These are phyloP conservation scores for Acrossocheilus fasciatus DNA, from an alignment of 2,797 vertebrate genomes.

Conservation along the genomic window DNA sequence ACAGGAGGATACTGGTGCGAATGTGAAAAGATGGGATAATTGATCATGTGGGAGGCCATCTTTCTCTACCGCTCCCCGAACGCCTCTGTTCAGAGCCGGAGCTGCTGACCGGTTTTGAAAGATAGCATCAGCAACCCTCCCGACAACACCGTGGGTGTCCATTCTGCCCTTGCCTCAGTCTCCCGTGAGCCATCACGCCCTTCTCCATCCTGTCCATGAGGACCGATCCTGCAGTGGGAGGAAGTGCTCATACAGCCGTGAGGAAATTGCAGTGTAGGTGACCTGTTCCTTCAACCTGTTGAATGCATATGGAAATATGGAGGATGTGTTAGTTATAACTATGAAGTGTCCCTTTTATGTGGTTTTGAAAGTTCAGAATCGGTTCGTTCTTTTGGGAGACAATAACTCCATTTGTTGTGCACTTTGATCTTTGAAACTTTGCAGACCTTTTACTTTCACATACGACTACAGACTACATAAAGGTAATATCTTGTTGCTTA, in stretches of 20 bases:
- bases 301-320: constrained; percentile 38
- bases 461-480: no score
- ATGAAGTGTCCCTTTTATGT: not conserved
- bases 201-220: constrained; percentile 31
- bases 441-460: not conserved
- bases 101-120: constrained; percentile 50
- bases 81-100: constrained; percentile 22
- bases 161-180: constrained; percentile 38
- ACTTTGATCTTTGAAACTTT: not conserved
- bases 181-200: constrained; percentile 30
- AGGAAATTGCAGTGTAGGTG: constrained; percentile 11
- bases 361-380: not conserved
- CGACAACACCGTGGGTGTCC: constrained; percentile 51
- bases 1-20: constrained; percentile 59
- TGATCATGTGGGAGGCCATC: constrained; percentile 75
- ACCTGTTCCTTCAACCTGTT: constrained; percentile 10
- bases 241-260: constrained; percentile 26
- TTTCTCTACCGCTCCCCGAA: constrained; percentile 63
- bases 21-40: constrained; percentile 73
- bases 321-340: not conserved
- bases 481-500: no score
- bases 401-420: not conserved
- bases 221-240: constrained; percentile 26
- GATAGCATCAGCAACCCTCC: constrained; percentile 39
- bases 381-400: not conserved